Percentiles rank a stretch among this genome's conserved stretches.
phyloP scores from a whole-genome alignment of 2,797 vertebrate species.

The Mormyrops attenuatus region DNA sequence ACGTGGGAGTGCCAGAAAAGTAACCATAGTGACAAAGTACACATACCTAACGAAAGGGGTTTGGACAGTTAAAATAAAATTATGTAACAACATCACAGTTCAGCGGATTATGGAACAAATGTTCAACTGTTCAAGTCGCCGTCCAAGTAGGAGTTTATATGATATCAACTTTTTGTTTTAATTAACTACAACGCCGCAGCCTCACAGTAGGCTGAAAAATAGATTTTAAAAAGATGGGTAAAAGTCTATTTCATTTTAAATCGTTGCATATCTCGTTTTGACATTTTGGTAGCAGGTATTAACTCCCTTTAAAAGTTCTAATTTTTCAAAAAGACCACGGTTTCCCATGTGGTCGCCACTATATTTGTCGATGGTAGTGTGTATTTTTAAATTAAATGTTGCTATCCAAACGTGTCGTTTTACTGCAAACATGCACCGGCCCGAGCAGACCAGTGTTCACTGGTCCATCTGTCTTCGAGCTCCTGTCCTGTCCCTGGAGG shows the following conservation, averaged over 20 bases:
- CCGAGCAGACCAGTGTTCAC: not conserved
- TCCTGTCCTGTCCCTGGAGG: not conserved
- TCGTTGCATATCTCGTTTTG: not conserved
- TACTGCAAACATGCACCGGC: not conserved
- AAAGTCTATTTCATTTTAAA: not conserved
- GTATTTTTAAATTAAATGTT: not conserved
- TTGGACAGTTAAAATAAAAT: not conserved
- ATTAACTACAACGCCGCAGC: not conserved
- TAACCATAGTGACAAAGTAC: conserved; percentile 46
- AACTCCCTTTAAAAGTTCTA: not conserved
- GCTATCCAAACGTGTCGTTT: not conserved
- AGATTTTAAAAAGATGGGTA: not conserved
- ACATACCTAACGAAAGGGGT: not conserved
- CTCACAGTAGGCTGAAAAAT: not conserved
- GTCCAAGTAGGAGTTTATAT: not conserved
- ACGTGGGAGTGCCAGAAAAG: conserved; percentile 22
- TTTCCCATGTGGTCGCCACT: not conserved
- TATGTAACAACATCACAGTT: not conserved
- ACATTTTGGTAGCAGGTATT: not conserved
- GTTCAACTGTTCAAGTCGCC: not conserved
- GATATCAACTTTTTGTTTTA: not conserved
- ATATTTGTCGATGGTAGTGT: not conserved
- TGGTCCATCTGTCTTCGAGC: not conserved
- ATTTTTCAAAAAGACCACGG: not conserved
- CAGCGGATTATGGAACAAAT: conserved; percentile 7